Percentiles rank a stretch among this genome's conserved stretches.
Evolutionary conservation across 2,888 invertebrate genomes (phyloP).

Genomic region (Dendrolimus pini): DNA sequence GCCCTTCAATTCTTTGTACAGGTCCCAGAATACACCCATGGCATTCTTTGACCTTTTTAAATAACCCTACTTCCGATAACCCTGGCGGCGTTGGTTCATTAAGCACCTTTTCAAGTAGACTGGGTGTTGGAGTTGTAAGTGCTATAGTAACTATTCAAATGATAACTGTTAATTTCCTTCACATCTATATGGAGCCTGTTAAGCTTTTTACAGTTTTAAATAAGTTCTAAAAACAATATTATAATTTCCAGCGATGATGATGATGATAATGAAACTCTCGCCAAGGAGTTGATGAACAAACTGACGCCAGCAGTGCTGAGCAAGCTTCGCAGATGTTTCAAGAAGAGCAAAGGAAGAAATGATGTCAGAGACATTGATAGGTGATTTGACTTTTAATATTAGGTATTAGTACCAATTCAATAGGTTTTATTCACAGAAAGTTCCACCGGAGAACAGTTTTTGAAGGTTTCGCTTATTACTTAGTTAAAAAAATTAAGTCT

Average conservation of each 20-base stretch:
- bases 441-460: neutral
- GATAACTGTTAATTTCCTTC: too few relatives aligned
- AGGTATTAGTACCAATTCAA: neutral
- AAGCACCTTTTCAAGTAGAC: too few relatives aligned
- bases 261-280: constrained; percentile 48
- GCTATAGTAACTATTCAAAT: too few relatives aligned
- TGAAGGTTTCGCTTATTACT: neutral
- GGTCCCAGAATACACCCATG: too few relatives aligned
- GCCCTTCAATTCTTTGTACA: too few relatives aligned
- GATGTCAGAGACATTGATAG: constrained; percentile 41
- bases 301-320: constrained; percentile 55
- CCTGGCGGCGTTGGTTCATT: too few relatives aligned
- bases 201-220: too few relatives aligned
- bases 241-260: constrained; percentile 10
- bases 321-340: constrained; percentile 49
- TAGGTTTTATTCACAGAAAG: neutral
- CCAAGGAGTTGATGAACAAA: constrained; percentile 47
- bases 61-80: too few relatives aligned
- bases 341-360: constrained; percentile 36
- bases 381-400: constrained; percentile 18
- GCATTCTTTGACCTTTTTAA: too few relatives aligned
- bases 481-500: neutral
- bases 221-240: too few relatives aligned
- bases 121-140: too few relatives aligned
- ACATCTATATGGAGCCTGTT: too few relatives aligned